These are phyloP conservation scores for Epicauta chinensis DNA, from an alignment of 1,140 invertebrate genomes.

Conservation along the genomic window DNA sequence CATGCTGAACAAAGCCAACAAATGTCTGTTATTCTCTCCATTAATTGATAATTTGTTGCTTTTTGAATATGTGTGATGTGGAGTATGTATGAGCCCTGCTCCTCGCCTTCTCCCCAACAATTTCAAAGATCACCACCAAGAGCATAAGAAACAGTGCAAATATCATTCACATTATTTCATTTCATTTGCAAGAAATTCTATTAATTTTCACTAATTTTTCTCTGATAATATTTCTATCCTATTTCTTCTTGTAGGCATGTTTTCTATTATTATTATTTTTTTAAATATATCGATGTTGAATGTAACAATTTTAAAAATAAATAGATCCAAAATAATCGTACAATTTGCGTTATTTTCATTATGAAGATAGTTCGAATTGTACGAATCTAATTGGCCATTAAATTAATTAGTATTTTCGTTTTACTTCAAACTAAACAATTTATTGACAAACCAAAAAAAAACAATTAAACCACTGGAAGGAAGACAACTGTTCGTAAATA, in stretches of 20 bases:
- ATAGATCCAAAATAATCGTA: too few species aligned
- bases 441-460: too few species aligned
- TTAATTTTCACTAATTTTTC: too few species aligned
- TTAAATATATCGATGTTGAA: too few species aligned
- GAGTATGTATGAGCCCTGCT: neutral
- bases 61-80: conserved; percentile 1
- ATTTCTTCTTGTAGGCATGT: too few species aligned
- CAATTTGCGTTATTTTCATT: too few species aligned
- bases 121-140: conserved; percentile 3
- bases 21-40: conserved; percentile 23
- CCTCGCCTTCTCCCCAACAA: neutral
- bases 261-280: too few species aligned
- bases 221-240: too few species aligned
- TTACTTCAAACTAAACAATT: conserved; percentile 26
- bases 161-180: too few species aligned
- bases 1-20: neutral
- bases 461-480: conserved; percentile 53
- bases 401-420: conserved; percentile 36
- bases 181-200: too few species aligned
- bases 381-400: conserved; percentile 8
- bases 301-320: too few species aligned
- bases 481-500: conserved; percentile 82
- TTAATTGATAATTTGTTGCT: conserved; percentile 16
- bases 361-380: neutral
- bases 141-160: too few species aligned